phyloP scores from a whole-genome alignment of 2,113 vertebrate species.

The human (Homo sapiens) region GRCh38 chr3:158221001-158221500 shows the following conservation, averaged over 20 bases:
- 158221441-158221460: conserved; percentile 61
- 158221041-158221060: conserved; percentile 40
- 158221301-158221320: conserved; percentile 49
- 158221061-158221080: conserved; percentile 55
- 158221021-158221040: conserved; percentile 62
- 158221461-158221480: conserved; percentile 58
- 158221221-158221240: not conserved
- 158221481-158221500: conserved; percentile 64
- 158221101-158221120: conserved; percentile 53
- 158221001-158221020: not conserved
- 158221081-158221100: conserved; percentile 1
- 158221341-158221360: not conserved
- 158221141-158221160: conserved; percentile 44
- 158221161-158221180: conserved; percentile 14
- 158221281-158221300: conserved; percentile 59
- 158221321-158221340: conserved; percentile 38
- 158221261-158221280: conserved; percentile 45
- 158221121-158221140: conserved; percentile 32
- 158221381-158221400: conserved; percentile 51
- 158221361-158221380: conserved; percentile 15
- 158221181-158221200: not conserved
- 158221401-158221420: conserved; percentile 45
- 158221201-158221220: conserved; percentile 16
- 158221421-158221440: not conserved
- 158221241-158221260: conserved; percentile 53